These are phyloP conservation scores for Sarcophaga variegata DNA, from an alignment of 2,888 invertebrate species.

Conservation along the genomic window DNA sequence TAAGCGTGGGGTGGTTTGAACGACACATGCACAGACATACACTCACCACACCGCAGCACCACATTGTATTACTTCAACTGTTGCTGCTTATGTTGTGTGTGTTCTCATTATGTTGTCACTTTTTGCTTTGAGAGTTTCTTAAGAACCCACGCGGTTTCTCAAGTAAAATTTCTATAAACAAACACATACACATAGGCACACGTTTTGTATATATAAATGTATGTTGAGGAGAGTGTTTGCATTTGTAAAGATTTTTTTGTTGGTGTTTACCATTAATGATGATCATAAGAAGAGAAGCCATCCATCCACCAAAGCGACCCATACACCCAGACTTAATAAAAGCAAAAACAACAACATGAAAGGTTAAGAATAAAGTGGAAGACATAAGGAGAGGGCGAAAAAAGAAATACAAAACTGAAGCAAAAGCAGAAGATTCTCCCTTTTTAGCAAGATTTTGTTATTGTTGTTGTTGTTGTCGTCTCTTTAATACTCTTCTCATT, in stretches of 20 bases:
- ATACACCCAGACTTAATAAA: constrained; percentile 13
- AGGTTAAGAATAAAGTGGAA: constrained; percentile 25
- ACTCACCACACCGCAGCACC: neutral
- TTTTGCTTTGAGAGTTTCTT: constrained; percentile 15
- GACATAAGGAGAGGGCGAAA: neutral
- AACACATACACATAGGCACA: neutral
- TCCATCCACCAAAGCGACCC: constrained; percentile 33
- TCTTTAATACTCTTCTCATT: neutral
- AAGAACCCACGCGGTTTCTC: constrained; percentile 65
- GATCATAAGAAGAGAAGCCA: constrained; percentile 13
- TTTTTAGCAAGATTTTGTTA: constrained; percentile 1
- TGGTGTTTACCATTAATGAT: neutral
- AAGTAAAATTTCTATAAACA: constrained; percentile 6
- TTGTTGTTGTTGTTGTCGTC: neutral
- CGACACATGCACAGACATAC: neutral
- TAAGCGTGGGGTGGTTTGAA: constrained; percentile 63
- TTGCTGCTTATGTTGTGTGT: constrained; percentile 16
- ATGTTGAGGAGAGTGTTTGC: no score
- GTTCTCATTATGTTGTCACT: constrained; percentile 36
- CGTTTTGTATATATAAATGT: neutral
- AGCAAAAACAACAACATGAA: constrained; percentile 8
- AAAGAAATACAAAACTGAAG: neutral
- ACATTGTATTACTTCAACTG: neutral
- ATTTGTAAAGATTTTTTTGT: neutral
- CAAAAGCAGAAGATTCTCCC: constrained; percentile 10